These are phyloP conservation scores for Camponotus vicinus DNA, from an alignment of 1,140 invertebrate genomes.

Conservation along the genomic window DNA sequence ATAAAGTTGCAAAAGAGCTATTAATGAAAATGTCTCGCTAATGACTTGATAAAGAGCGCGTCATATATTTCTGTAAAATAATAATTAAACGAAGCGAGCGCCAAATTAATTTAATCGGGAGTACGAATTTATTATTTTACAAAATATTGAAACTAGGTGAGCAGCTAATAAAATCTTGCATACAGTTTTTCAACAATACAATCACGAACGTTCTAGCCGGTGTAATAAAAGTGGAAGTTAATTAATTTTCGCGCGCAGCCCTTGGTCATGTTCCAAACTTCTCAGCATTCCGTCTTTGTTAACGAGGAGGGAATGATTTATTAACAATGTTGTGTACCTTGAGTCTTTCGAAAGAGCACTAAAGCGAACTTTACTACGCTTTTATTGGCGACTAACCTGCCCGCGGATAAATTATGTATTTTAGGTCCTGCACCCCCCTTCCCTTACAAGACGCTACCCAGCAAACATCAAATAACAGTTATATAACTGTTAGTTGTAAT, in stretches of 20 bases:
- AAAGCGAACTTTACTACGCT: neutral
- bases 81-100: too few relatives aligned
- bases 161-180: neutral
- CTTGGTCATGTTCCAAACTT: neutral
- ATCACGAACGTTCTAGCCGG: neutral
- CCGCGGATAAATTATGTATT: neutral
- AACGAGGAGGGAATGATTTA: neutral
- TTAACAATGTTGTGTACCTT: neutral
- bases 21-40: too few relatives aligned
- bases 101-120: too few relatives aligned
- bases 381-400: neutral
- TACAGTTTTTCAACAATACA: neutral
- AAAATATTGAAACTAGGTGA: too few relatives aligned
- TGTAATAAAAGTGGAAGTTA: neutral
- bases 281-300: neutral
- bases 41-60: too few relatives aligned
- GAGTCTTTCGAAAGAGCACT: neutral
- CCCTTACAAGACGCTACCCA: too few relatives aligned
- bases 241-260: neutral
- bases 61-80: too few relatives aligned
- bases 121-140: too few relatives aligned
- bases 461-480: too few relatives aligned
- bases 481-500: too few relatives aligned
- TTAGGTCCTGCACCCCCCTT: neutral
- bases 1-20: too few relatives aligned